A percentile compares a stretch with the other conserved stretches of the same genome.
These are phyloP conservation scores for Leptopilina myrica DNA, from an alignment of 2,888 invertebrate genomes.

Conservation along the genomic window DNA sequence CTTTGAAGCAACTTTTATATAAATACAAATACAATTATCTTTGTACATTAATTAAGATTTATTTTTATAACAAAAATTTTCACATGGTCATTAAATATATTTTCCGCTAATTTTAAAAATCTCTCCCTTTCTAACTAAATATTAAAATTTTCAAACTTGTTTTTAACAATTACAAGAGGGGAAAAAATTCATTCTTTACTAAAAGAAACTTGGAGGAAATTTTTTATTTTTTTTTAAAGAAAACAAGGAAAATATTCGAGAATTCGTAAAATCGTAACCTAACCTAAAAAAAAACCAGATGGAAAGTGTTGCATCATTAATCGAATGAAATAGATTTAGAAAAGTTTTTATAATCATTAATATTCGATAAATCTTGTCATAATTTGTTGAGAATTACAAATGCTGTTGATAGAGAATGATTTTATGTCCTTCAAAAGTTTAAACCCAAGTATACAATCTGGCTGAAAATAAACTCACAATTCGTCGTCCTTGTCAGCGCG, in stretches of 20 bases:
- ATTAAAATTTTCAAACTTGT: no score
- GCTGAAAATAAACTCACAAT: conserved; percentile 80
- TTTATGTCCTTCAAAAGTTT: not conserved
- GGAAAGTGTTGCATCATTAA: conserved; percentile 58
- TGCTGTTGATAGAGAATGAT: not conserved
- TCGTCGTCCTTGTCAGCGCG: conserved; percentile 86
- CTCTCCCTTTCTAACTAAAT: no score
- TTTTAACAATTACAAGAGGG: no score
- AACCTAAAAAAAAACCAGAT: conserved; percentile 55
- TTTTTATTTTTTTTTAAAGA: not conserved
- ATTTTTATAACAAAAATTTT: no score
- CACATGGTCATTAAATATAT: no score
- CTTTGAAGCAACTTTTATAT: no score
- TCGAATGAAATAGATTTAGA: not conserved
- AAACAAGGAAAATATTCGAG: conserved; percentile 23
- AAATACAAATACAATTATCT: no score
- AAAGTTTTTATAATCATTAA: not conserved
- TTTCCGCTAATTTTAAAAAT: no score
- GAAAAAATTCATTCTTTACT: no score
- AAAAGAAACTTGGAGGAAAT: no score
- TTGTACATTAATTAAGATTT: no score
- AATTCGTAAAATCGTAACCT: conserved; percentile 46
- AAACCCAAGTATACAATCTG: conserved; percentile 67
- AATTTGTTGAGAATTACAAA: not conserved
- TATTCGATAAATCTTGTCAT: not conserved